These are phyloP conservation scores for Pemphigus obesinymphae DNA, from an alignment of 1,140 invertebrate genomes.

Conservation along the genomic window DNA sequence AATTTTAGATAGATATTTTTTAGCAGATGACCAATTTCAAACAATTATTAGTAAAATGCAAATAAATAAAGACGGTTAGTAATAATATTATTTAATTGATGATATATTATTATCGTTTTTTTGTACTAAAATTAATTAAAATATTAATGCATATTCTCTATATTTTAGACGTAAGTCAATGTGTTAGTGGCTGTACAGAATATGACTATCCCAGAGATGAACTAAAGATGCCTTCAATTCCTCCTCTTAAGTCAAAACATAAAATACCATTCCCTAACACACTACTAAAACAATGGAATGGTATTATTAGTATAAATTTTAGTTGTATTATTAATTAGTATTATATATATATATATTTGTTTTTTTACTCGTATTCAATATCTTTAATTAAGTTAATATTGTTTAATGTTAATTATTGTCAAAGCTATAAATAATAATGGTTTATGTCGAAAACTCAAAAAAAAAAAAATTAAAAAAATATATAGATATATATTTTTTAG, in stretches of 20 bases:
- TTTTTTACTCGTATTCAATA: constrained; percentile 35
- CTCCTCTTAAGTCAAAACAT: constrained; percentile 73
- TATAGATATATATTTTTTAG: too few relatives aligned
- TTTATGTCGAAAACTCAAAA: too few relatives aligned
- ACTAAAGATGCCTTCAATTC: constrained; percentile 62
- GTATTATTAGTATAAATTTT: constrained; percentile 60
- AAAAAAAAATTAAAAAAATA: too few relatives aligned
- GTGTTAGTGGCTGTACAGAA: constrained; percentile 81
- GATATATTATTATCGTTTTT: not conserved
- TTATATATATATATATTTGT: constrained; percentile 29
- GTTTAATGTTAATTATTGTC: too few relatives aligned
- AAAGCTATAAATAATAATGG: too few relatives aligned
- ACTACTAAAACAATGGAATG: constrained; percentile 87
- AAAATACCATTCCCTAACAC: constrained; percentile 85
- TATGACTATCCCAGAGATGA: constrained; percentile 80
- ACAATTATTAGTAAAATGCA: constrained; percentile 58
- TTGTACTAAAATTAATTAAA: not conserved
- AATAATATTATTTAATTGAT: constrained; percentile 31
- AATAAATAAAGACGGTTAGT: constrained; percentile 52
- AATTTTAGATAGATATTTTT: constrained; percentile 67
- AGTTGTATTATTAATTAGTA: not conserved
- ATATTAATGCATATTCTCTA: not conserved
- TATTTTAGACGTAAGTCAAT: constrained; percentile 49
- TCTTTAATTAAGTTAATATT: too few relatives aligned
- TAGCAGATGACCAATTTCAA: constrained; percentile 65